phyloP scores from a whole-genome alignment of 2,797 vertebrate species.

The Channa striata region DNA sequence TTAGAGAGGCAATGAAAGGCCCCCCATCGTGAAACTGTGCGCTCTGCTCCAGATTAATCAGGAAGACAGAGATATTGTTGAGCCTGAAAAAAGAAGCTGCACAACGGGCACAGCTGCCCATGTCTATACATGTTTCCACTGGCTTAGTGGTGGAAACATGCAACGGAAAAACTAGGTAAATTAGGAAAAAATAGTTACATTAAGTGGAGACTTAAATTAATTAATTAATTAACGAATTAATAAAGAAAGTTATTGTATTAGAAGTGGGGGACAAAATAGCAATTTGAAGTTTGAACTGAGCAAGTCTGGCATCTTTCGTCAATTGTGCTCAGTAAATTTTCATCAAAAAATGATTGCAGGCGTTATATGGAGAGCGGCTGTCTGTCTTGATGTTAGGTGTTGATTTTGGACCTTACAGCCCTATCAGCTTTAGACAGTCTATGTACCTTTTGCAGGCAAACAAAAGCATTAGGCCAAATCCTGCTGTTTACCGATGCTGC shows the following conservation, averaged over 20 bases:
- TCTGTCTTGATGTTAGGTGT: constrained; percentile 73
- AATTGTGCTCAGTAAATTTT: constrained; percentile 33
- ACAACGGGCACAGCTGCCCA: constrained; percentile 68
- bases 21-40: constrained; percentile 69
- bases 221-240: too few species aligned
- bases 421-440: constrained; percentile 87
- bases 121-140: constrained; percentile 51
- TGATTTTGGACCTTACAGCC: constrained; percentile 80
- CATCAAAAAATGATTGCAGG: constrained; percentile 58
- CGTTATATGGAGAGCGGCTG: constrained; percentile 54
- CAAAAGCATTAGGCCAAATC: constrained; percentile 84
- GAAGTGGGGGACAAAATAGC: constrained; percentile 16
- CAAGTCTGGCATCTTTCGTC: constrained; percentile 21
- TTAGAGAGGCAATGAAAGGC: constrained; percentile 78
- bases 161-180: constrained; percentile 37
- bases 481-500: constrained; percentile 82
- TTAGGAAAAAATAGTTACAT: constrained; percentile 34
- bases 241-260: constrained; percentile 13
- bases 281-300: constrained; percentile 17
- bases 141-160: constrained; percentile 43
- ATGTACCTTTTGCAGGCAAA: constrained; percentile 87
- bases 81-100: constrained; percentile 48
- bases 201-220: too few species aligned
- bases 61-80: constrained; percentile 72
- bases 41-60: constrained; percentile 76